These are phyloP conservation scores for Zoanthus gigantus DNA, from an alignment of 92 coral and sea anemone genomes.

Conservation along the genomic window DNA sequence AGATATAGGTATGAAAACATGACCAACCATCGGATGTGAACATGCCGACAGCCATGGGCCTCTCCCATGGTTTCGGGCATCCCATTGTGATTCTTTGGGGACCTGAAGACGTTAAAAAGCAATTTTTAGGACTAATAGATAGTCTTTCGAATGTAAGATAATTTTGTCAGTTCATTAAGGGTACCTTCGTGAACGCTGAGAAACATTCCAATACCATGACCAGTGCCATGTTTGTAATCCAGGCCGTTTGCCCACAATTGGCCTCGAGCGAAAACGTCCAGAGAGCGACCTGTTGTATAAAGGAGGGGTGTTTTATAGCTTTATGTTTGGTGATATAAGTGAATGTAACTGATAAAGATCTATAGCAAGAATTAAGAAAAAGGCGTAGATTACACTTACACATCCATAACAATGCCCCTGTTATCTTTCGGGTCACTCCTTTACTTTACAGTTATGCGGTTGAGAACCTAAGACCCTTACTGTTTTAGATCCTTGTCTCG, in stretches of 20 bases:
- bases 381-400: too few species aligned
- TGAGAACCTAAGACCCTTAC: too few species aligned
- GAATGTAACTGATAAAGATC: too few species aligned
- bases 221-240: constrained; percentile 89
- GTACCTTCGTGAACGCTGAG: constrained; percentile 83
- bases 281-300: constrained; percentile 67
- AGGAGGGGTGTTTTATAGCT: background rate
- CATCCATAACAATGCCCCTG: too few species aligned
- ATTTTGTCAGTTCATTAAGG: too few species aligned
- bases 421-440: too few species aligned
- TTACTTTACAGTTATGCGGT: too few species aligned
- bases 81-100: constrained; percentile 29
- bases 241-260: constrained; percentile 81
- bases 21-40: constrained; percentile 39
- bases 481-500: too few species aligned
- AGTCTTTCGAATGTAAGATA: too few species aligned
- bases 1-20: background rate
- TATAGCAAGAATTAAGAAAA: too few species aligned
- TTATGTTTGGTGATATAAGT: background rate
- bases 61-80: constrained; percentile 48
- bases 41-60: constrained; percentile 34
- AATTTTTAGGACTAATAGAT: background rate
- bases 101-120: background rate
- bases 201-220: constrained; percentile 92
- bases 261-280: constrained; percentile 78